These are phyloP conservation scores for Amphipoea lucens DNA, from an alignment of 2,888 invertebrate species.

Conservation along the genomic window DNA sequence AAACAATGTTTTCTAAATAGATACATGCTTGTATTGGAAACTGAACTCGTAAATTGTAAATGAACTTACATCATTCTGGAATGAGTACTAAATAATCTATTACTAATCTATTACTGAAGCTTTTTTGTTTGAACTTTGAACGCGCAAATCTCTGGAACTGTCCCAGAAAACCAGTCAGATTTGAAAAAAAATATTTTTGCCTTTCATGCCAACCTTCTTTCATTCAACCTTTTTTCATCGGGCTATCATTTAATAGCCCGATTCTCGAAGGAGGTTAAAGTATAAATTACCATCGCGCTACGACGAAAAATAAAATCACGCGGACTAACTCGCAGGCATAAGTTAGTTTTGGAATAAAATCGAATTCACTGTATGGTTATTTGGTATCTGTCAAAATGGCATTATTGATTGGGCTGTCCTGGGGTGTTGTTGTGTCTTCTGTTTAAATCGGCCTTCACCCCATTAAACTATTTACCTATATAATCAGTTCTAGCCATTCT, in stretches of 20 bases:
- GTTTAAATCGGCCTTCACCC: not conserved
- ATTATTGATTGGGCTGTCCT: not conserved
- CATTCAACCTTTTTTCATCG: too few relatives aligned
- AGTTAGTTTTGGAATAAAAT: not conserved
- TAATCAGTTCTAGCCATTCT: not conserved
- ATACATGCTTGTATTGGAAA: conserved; percentile 8
- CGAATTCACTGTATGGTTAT: not conserved
- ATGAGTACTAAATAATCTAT: not conserved
- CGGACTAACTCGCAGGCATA: too few relatives aligned
- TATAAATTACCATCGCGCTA: too few relatives aligned
- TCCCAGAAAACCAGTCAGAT: too few relatives aligned
- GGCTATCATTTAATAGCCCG: too few relatives aligned
- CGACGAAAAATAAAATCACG: too few relatives aligned
- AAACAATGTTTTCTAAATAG: conserved; percentile 49
- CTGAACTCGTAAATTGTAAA: not conserved
- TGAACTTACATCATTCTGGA: not conserved
- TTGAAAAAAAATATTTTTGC: too few relatives aligned
- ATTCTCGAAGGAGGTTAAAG: too few relatives aligned
- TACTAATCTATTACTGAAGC: not conserved
- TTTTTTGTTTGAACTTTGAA: too few relatives aligned
- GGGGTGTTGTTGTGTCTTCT: not conserved
- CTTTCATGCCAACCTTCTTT: too few relatives aligned
- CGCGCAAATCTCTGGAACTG: too few relatives aligned
- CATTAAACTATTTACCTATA: too few relatives aligned
- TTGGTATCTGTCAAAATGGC: not conserved